Conservation (phyloP, 2,888 invertebrate species). For the Caradrina kadenii region DNA sequence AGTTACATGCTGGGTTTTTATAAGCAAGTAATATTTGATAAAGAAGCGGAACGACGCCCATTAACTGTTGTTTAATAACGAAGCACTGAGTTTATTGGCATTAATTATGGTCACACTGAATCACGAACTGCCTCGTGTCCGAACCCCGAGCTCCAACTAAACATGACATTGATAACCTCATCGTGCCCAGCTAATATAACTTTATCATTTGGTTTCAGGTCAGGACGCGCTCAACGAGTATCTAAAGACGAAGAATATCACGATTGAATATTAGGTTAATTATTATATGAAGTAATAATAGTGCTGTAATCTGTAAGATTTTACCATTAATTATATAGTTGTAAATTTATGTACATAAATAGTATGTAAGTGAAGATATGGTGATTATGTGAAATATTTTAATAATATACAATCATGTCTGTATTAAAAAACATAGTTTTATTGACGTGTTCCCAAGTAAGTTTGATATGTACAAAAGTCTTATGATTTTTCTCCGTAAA, state of each 20-base stretch:
- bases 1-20: no score
- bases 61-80: no score
- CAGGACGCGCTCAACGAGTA: constrained; percentile 98
- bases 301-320: constrained; percentile 28
- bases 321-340: constrained; percentile 38
- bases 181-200: background rate
- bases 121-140: no score
- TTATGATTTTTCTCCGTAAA: no score
- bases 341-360: constrained; percentile 61
- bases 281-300: constrained; percentile 7
- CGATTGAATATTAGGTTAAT: constrained; percentile 95
- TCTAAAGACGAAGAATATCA: constrained; percentile 98
- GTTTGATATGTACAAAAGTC: no score
- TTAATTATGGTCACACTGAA: no score
- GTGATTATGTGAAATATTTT: constrained; percentile 33
- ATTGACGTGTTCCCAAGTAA: background rate
- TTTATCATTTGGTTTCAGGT: constrained; percentile 88
- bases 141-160: no score
- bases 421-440: constrained; percentile 16
- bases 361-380: constrained; percentile 49
- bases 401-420: constrained; percentile 36
- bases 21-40: no score
- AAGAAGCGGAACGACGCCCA: no score
- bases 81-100: no score
- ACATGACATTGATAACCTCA: constrained; percentile 11